Evolutionary conservation across 2,888 invertebrate species (phyloP).

Genomic region (Sisyra nigra): DNA sequence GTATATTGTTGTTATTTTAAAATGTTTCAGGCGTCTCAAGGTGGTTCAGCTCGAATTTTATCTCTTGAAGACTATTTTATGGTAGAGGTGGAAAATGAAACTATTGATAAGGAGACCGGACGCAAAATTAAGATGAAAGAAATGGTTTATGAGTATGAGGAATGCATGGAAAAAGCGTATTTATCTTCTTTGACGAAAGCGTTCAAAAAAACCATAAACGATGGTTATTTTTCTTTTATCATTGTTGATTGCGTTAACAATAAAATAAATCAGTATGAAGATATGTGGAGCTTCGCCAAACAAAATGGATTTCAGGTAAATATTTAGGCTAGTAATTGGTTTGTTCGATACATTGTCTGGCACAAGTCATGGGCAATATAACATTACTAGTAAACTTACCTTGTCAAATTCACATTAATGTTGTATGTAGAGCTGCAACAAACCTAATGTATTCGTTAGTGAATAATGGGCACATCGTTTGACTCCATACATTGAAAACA

Average conservation of each 20-base stretch:
- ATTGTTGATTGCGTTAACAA: slow-evolving; percentile 86
- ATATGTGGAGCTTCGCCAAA: slow-evolving; percentile 77
- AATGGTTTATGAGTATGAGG: slow-evolving; percentile 81
- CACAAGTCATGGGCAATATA: too few species aligned
- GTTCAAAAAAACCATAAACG: slow-evolving; percentile 78
- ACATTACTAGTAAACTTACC: too few species aligned
- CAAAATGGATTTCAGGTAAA: slow-evolving; percentile 69
- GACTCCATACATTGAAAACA: too few species aligned
- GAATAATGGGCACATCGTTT: too few species aligned
- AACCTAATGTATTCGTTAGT: too few species aligned
- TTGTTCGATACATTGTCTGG: too few species aligned
- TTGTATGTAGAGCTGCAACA: too few species aligned
- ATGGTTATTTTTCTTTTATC: slow-evolving; percentile 83
- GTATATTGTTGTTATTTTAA: slow-evolving; percentile 2
- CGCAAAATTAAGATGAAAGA: slow-evolving; percentile 51
- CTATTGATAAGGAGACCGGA: slow-evolving; percentile 52
- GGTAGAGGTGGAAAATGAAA: slow-evolving; percentile 64
- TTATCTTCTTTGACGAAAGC: slow-evolving; percentile 68
- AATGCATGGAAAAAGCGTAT: slow-evolving; percentile 67
- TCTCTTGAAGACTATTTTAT: slow-evolving; percentile 94
- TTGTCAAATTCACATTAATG: too few species aligned
- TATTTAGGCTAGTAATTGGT: slow-evolving; percentile 6
- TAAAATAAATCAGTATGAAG: slow-evolving; percentile 63
- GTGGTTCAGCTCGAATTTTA: slow-evolving; percentile 78
- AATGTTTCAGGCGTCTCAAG: slow-evolving; percentile 47